phyloP scores from a whole-genome alignment of 2,888 invertebrate species.

The Lasioglossum figueresi region DNA sequence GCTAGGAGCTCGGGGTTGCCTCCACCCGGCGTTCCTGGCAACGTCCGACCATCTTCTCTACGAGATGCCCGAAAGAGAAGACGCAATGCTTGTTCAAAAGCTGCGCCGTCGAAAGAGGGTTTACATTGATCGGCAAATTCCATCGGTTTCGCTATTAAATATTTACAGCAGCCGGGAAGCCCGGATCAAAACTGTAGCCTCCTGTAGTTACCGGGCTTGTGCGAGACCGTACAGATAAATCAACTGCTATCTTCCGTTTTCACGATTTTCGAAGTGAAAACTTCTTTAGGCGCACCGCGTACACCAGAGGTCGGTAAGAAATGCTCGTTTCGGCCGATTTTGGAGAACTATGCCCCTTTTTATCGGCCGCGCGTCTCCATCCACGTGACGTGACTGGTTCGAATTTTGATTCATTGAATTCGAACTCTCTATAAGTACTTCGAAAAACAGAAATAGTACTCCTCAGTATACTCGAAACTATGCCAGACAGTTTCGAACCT shows the following conservation, averaged over 20 bases:
- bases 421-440: no score
- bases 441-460: no score
- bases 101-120: slow-evolving; percentile 65
- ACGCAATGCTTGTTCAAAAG: slow-evolving; percentile 45
- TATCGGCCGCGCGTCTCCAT: no score
- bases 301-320: no score
- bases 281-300: no score
- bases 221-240: slow-evolving; percentile 21
- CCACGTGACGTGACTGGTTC: no score
- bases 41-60: slow-evolving; percentile 24
- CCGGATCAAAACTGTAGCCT: slow-evolving; percentile 55
- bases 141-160: slow-evolving; percentile 74
- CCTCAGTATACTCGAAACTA: no score
- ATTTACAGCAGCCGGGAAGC: slow-evolving; percentile 67
- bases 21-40: neutral
- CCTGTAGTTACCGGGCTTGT: slow-evolving; percentile 33
- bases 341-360: no score
- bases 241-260: neutral
- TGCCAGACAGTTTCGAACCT: no score
- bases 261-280: no score
- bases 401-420: no score
- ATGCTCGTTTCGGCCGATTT: no score
- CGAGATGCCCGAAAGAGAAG: slow-evolving; percentile 36
- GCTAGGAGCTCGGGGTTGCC: slow-evolving; percentile 28
- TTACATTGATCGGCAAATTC: slow-evolving; percentile 73